Base-by-base conservation (phyloP, 1,140 invertebrate species). In the Wiebesia pumilae region DNA sequence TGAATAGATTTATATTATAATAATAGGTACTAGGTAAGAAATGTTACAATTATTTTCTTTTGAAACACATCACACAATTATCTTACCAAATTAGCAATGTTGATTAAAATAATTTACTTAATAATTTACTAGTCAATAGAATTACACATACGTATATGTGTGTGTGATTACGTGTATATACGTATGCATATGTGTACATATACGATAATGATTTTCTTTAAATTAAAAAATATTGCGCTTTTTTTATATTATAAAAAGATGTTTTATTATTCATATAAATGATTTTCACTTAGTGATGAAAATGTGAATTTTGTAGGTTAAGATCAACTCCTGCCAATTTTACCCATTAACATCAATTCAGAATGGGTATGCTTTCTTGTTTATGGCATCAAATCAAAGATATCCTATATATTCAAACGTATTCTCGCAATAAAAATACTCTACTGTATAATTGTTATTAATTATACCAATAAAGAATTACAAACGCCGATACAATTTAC, bases 251-350 rank as follows among this genome's bases (percentile, higher is more conserved):
- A 67, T 43, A 12, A 43, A 84, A 77, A 40, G 3, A 58, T 75
- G n/a, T 62, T 84, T 77, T 77, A 77, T 62, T 33, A 71, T 75
- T 83, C 4, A 33, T 73, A 33, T 38, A 62, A 51, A 3, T 24
- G 43, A 7, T 47, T 77, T 43, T 27, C 0, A 3, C 21, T 14
- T 24, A 75, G 3, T 62, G 58, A 67, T 35, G 10, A 51, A 65
- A 67, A 78, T 47, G 54, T n/a, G n/a, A 79, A 84, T 19, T 79
- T 84, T 69, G 9, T 79, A 84, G 83, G 83, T 84, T 84, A 84
- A 27, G 75, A 35, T 78, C n/a, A 67, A 51, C 35, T 83, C 35
- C 24, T 47, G 24, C 69, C 19, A 38, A 3, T 38, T 24, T 38
- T 21, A 38, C 19, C 35, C 30, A 3, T 54, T 54, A 62, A 3